Conservation (phyloP, 2,797 vertebrate genomes). For the Nyctalus aviator region DNA sequence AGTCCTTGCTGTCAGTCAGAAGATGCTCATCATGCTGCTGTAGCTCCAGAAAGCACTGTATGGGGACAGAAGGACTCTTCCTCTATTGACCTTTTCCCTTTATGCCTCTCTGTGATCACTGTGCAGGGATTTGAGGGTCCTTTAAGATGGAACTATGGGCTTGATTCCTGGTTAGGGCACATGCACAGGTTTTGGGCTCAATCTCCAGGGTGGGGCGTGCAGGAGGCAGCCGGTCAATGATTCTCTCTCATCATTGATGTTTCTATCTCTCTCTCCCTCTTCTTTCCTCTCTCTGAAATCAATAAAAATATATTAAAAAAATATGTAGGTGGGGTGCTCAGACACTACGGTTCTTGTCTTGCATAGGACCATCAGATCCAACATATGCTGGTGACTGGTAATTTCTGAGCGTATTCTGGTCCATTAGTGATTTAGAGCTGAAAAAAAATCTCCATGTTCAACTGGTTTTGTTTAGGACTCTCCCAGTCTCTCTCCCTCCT, state of each 20-base stretch:
- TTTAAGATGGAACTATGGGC: background rate
- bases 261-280: too few species aligned
- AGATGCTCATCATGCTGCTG: background rate
- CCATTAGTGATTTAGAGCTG: background rate
- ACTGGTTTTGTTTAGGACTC: background rate
- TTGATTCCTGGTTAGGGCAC: too few species aligned
- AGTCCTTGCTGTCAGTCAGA: background rate
- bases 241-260: too few species aligned
- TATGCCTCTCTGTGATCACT: background rate
- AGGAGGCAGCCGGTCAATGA: too few species aligned
- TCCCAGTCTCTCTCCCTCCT: background rate
- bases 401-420: background rate
- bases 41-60: background rate
- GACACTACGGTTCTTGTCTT: background rate
- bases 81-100: background rate
- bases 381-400: background rate
- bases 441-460: accelerated
- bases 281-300: too few species aligned
- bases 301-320: too few species aligned
- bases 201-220: too few species aligned
- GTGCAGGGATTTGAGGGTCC: background rate
- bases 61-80: background rate
- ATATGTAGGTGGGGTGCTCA: background rate
- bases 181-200: too few species aligned
- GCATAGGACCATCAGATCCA: background rate